Evolutionary conservation across 2,797 vertebrate genomes (phyloP).

Genomic region (Poeciliopsis gracilis): DNA sequence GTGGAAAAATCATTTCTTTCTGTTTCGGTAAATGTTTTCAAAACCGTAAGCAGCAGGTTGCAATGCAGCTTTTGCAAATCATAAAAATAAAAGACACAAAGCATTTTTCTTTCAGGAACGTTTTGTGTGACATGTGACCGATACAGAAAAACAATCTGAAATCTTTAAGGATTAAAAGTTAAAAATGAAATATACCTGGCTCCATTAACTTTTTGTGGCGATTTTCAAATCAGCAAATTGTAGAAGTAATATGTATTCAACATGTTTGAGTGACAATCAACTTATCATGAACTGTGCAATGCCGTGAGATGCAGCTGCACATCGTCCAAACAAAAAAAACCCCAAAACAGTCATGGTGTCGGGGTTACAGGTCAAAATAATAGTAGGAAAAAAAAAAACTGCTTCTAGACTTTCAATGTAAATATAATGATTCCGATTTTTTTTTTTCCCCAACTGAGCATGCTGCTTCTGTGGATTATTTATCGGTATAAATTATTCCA

Average conservation of each 20-base stretch:
- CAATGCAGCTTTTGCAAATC: not conserved
- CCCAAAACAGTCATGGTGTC: not conserved
- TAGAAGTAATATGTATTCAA: no score
- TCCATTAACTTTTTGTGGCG: not conserved
- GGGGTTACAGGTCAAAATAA: not conserved
- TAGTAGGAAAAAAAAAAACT: not conserved
- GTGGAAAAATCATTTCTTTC: conserved; percentile 1
- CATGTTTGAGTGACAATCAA: no score
- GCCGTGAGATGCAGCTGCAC: no score
- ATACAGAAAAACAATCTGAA: not conserved
- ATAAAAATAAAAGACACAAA: not conserved
- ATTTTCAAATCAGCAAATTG: no score
- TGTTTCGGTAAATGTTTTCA: not conserved
- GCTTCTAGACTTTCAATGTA: not conserved
- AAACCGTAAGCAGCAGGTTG: not conserved
- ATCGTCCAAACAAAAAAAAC: no score
- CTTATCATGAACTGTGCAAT: no score
- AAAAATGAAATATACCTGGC: not conserved
- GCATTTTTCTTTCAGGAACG: not conserved
- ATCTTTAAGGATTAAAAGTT: not conserved
- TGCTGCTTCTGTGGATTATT: conserved; percentile 3
- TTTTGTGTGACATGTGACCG: not conserved
- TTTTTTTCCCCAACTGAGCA: not conserved
- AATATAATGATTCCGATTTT: not conserved
- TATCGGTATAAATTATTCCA: conserved; percentile 1